Base-by-base conservation (phyloP, 2,888 invertebrate species). In the Pomacea canaliculata region DNA sequence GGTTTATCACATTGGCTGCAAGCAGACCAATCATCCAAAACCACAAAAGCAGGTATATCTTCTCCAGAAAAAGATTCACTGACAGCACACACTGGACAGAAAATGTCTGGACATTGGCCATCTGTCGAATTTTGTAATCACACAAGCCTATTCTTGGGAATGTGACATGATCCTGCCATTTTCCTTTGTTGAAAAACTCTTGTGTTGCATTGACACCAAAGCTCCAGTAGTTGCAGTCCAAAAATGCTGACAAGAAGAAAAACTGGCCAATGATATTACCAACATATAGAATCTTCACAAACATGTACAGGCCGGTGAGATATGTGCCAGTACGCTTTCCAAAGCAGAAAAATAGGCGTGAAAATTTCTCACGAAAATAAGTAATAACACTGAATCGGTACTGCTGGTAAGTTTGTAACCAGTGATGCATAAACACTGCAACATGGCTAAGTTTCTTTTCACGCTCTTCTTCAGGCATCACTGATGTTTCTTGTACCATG, bases 31-130 rank as follows among this genome's bases (percentile, higher is more conserved):
- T 80, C 65, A 87, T 79, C 88, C 88, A 88, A 79, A 87, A 88
- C 88, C 88, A 88, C n/a, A 86, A 73, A 63, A 87, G 83, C 46
- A 86, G 85, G 78, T 86, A 88, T 81, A 88, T 86, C 79, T 88
- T 88, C 81, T 88, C 88, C 78, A 86, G 85, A 80, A 88, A 88
- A 49, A 88, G 82, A 76, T 88, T 88, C 72, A 88, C 84, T 8
- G 88, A 87, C 51, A 88, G 81, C 7, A 87, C 87, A 76, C 87
- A 87, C 79, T 87, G 88, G 23, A 78, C 75, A 9, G 87, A 85
- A 78, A 83, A 87, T 1, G 85, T 83, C 76, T 86, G 88, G 4
- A 87, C 73, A 72, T 88, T 88, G 80, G 87, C 83, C 18, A 87
- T 79, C 71, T 87, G 86, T 9, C 88, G 84, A 63, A 88, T 85